These are phyloP conservation scores for Nowickia ferox DNA, from an alignment of 2,888 invertebrate species.

Conservation along the genomic window DNA sequence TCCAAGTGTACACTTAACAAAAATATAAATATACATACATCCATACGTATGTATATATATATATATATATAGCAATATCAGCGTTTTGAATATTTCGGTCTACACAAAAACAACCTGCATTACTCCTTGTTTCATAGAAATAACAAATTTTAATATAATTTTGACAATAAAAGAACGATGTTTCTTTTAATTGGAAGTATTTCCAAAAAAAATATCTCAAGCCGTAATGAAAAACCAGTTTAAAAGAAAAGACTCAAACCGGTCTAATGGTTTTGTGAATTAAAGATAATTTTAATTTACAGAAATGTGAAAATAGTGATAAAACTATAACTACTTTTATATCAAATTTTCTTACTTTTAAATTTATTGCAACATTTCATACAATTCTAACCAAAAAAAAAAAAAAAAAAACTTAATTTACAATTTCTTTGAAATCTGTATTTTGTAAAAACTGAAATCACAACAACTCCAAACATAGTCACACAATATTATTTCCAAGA, in stretches of 20 bases:
- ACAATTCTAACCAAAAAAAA: conserved; percentile 25
- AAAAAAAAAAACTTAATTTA: conserved; percentile 55
- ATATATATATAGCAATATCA: too few species aligned
- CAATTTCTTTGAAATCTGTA: conserved; percentile 69
- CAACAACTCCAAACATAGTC: conserved; percentile 21
- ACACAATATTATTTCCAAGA: conserved; percentile 52
- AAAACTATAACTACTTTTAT: conserved; percentile 41
- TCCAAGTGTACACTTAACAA: too few species aligned
- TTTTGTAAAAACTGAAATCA: conserved; percentile 43
- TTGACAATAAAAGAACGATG: background rate
- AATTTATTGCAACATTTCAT: conserved; percentile 52
- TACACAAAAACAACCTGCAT: too few species aligned
- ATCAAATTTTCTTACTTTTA: conserved; percentile 17
- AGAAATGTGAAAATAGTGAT: conserved; percentile 37
- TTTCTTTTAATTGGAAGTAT: too few species aligned
- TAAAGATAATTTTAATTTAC: conserved; percentile 10
- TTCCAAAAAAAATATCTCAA: conserved; percentile 4
- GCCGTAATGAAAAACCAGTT: background rate
- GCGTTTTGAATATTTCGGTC: too few species aligned
- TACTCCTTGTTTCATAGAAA: background rate
- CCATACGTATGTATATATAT: too few species aligned
- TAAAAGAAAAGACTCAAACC: conserved; percentile 40
- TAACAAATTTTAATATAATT: background rate
- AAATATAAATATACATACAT: too few species aligned
- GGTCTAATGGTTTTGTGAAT: conserved; percentile 47